phyloP scores from a whole-genome alignment of 2,888 invertebrate species.

The Synanthedon tipuliformis region DNA sequence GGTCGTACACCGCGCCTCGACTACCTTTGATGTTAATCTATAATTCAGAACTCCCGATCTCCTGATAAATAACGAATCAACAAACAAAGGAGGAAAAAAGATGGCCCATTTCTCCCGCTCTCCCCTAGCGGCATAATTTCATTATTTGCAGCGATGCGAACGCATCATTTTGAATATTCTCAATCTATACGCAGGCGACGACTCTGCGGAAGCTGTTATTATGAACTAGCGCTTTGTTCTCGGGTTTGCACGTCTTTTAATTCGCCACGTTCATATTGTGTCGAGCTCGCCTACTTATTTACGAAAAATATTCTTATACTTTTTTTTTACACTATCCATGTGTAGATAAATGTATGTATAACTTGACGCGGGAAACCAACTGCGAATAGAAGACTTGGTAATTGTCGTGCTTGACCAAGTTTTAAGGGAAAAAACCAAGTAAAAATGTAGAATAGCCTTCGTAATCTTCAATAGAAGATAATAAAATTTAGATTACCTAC shows the following conservation, averaged over 20 bases:
- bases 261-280: background rate
- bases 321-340: no score
- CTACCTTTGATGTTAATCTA: constrained; percentile 55
- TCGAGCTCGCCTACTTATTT: no score
- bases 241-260: background rate
- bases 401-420: no score
- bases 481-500: no score
- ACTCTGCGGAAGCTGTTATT: constrained; percentile 10
- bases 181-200: constrained; percentile 19
- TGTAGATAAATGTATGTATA: no score
- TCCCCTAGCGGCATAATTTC: constrained; percentile 35
- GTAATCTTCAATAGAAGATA: no score
- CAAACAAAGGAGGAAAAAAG: constrained; percentile 43
- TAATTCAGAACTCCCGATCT: constrained; percentile 42
- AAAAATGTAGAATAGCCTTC: no score
- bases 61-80: constrained; percentile 55
- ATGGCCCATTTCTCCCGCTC: constrained; percentile 14
- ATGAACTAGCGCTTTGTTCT: constrained; percentile 9
- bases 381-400: no score
- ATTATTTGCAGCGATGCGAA: constrained; percentile 39
- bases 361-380: no score
- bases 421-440: no score
- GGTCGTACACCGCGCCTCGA: constrained; percentile 29
- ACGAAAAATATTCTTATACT: no score
- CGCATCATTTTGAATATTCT: constrained; percentile 30